Evolutionary conservation across 2,113 vertebrate genomes (phyloP).

Genomic region (Scomber japonicus): DNA sequence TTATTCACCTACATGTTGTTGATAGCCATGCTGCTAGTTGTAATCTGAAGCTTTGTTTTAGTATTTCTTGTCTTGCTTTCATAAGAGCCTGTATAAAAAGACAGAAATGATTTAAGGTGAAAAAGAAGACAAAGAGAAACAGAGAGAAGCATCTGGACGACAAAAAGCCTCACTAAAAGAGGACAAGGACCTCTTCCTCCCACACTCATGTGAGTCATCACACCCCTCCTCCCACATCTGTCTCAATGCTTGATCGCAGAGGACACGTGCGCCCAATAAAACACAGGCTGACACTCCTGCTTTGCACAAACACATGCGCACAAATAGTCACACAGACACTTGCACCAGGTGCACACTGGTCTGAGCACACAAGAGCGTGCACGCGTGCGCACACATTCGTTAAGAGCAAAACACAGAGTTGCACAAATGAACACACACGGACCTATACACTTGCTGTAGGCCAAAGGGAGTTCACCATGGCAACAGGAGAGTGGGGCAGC

Average conservation of each 20-base stretch:
- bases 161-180: conserved; percentile 43
- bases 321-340: background rate
- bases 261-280: conserved; percentile 43
- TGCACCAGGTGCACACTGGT: background rate
- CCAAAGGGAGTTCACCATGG: conserved; percentile 79
- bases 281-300: conserved; percentile 8
- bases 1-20: conserved; percentile 6
- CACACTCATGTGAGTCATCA: conserved; percentile 68
- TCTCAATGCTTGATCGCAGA: conserved; percentile 41
- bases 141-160: conserved; percentile 14
- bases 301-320: conserved; percentile 8
- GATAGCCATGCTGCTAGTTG: background rate
- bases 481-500: conserved; percentile 76
- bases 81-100: background rate
- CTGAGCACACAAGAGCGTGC: background rate
- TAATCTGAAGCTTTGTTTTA: background rate
- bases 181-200: conserved; percentile 66
- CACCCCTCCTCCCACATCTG: conserved; percentile 61
- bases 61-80: background rate
- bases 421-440: conserved; percentile 50
- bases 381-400: background rate
- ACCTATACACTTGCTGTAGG: conserved; percentile 59
- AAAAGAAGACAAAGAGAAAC: background rate
- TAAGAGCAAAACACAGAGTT: conserved; percentile 35
- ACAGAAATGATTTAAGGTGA: background rate